Conservation (phyloP, 2,797 vertebrate species). For the Botia kubotai region DNA sequence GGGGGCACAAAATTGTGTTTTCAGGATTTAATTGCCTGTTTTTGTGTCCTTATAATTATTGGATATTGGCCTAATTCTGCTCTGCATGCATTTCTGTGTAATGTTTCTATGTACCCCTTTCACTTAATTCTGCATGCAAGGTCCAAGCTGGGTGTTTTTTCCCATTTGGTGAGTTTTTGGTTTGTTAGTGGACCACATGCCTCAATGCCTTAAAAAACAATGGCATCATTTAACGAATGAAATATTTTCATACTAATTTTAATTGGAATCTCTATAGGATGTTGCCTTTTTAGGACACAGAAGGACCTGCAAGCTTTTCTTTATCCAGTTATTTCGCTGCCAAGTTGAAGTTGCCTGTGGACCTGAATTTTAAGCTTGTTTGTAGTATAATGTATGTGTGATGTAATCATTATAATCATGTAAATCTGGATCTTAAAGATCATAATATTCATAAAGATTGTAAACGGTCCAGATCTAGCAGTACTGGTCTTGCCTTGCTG, state of each 20-base stretch:
- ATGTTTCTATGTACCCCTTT: not conserved
- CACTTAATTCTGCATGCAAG: no score
- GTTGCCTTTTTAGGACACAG: slow-evolving; percentile 14
- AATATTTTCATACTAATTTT: slow-evolving; percentile 27
- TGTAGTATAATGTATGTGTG: no score
- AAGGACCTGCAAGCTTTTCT: slow-evolving; percentile 14
- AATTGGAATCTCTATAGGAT: slow-evolving; percentile 35
- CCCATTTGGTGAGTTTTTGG: not conserved
- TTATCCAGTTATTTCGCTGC: not conserved
- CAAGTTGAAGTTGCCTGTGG: slow-evolving; percentile 24
- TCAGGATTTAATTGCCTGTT: slow-evolving; percentile 20
- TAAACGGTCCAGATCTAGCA: no score
- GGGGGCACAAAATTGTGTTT: not conserved
- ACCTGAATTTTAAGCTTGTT: slow-evolving; percentile 1
- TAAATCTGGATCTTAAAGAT: no score
- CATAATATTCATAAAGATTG: no score
- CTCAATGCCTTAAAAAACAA: slow-evolving; percentile 15
- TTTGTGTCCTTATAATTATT: slow-evolving; percentile 10
- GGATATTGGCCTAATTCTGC: slow-evolving; percentile 24
- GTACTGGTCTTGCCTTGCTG: no score
- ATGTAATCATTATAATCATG: not conserved
- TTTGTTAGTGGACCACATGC: slow-evolving; percentile 42
- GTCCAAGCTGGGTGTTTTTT: not conserved
- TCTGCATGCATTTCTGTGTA: slow-evolving; percentile 10
- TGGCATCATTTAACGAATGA: slow-evolving; percentile 30